Conservation (phyloP, 64 coral and sea anemone species). For the Cladopsammia gracilis region DNA sequence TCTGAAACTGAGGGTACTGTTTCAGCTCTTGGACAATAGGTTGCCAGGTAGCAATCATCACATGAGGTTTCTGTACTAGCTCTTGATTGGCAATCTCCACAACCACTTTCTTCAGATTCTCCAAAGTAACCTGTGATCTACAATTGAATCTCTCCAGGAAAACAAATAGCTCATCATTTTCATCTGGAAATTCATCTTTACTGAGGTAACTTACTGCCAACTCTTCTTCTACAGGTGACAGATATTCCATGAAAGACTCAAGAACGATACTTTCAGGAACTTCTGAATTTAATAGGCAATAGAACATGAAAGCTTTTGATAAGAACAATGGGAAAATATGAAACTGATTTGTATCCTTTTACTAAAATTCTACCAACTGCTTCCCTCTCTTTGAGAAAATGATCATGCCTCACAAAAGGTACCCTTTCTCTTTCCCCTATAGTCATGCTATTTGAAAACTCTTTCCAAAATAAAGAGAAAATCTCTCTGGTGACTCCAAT, state of each 20-base stretch:
- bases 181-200: slow-evolving; percentile 42
- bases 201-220: slow-evolving; percentile 33
- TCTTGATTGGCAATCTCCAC: too few relatives aligned
- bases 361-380: slow-evolving; percentile 68
- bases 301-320: slow-evolving; percentile 75
- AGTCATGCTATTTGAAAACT: slow-evolving; percentile 70
- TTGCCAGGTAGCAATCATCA: too few relatives aligned
- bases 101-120: slow-evolving; percentile 46
- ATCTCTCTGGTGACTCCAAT: slow-evolving; percentile 62
- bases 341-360: slow-evolving; percentile 61
- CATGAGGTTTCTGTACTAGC: too few relatives aligned
- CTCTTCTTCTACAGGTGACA: slow-evolving; percentile 74
- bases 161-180: slow-evolving; percentile 62
- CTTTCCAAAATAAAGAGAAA: slow-evolving; percentile 74
- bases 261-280: slow-evolving; percentile 49
- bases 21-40: too few relatives aligned
- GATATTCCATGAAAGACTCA: slow-evolving; percentile 57
- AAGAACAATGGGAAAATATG: slow-evolving; percentile 81
- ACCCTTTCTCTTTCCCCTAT: slow-evolving; percentile 79
- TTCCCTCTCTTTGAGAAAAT: slow-evolving; percentile 45
- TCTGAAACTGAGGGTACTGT: too few relatives aligned
- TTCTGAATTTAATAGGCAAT: slow-evolving; percentile 69
- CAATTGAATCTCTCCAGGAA: slow-evolving; percentile 76
- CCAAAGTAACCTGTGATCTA: slow-evolving; percentile 35
- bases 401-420: slow-evolving; percentile 79